Conservation (phyloP, 2,888 invertebrate species). For the Griposia aprilina region DNA sequence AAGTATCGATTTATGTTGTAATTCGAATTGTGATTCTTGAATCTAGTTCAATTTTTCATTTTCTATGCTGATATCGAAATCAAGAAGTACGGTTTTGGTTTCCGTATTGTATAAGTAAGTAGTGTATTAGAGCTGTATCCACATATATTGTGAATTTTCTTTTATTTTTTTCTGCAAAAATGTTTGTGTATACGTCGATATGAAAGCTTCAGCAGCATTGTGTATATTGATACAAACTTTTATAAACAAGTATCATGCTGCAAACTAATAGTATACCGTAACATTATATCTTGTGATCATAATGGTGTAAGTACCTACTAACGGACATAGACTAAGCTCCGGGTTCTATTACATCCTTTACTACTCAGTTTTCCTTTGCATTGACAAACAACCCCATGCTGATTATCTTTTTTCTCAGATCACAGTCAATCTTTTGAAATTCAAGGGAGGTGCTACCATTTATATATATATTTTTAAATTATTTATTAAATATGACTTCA, state of each 20-base stretch:
- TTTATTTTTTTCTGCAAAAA: not conserved
- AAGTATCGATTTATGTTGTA: conserved; percentile 5
- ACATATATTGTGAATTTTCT: not conserved
- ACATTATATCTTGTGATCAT: conserved; percentile 30
- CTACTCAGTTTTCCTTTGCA: conserved; percentile 5
- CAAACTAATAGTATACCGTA: conserved; percentile 33
- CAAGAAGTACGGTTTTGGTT: not conserved
- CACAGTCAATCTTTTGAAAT: not conserved
- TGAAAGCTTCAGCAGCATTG: not conserved
- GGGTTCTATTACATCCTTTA: conserved; percentile 40
- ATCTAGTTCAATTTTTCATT: not conserved
- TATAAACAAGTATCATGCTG: conserved; percentile 7
- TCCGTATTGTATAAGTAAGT: not conserved
- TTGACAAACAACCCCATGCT: not conserved
- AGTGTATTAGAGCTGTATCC: not conserved
- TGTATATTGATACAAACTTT: conserved; percentile 3
- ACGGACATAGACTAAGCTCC: conserved; percentile 22
- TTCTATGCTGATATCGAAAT: not conserved
- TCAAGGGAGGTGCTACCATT: not conserved
- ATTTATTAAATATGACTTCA: conserved; percentile 19
- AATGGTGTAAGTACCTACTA: conserved; percentile 20
- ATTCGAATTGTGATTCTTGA: not conserved
- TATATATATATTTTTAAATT: not conserved
- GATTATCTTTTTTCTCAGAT: not conserved
- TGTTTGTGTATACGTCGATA: not conserved